Evolutionary conservation across 1,140 invertebrate species (phyloP), one percentile per base, ranked within the genome.

Genomic region (Microvelia longipes): DNA sequence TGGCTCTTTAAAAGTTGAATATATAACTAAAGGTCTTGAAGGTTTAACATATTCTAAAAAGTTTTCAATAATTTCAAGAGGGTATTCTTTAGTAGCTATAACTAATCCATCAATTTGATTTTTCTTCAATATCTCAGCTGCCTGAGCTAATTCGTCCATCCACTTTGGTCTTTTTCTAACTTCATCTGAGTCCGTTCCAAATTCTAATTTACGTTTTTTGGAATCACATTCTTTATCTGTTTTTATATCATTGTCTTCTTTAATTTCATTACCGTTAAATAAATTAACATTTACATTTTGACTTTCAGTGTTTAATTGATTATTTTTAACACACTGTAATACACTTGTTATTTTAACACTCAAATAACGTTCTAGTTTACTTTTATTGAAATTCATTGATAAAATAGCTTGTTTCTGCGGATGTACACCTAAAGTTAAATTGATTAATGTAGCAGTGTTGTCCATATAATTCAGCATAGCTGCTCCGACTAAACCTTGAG

Each of bases 1-100:
- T 1, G 92, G 88, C 82, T 95, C 93, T 74, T 87, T 84, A 77
- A 88, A 86, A 69, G 82, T 82, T 75, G 87, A 89, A 77, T 89
- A 96, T 5, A 97, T 85, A 0, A 93, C 90, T 80, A 98, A 87
- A 24, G 90, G 90, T 75, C 91, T 81, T 0, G 91, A 91, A 1
- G 85, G 83, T 71, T 86, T 86, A 0, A 97, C 76, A 79, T 90
- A 92, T 19, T 83, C 80, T 64, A 94, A 73, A n/a, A 97, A 79
- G 30, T 84, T 84, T 71, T 86, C 83, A 5, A 92, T 81, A 68
- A 96, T 87, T 76, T 86, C 88, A 11, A 86, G 78, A 1, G 94
- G 93, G 82, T 96, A 90, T 79, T 94, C 91, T 80, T 89, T 93
- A 66, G 85, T 85, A 1, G 87, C 85, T 71, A 97, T 85, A 24